phyloP scores from a whole-genome alignment of 2,888 invertebrate genomes.

The Philereme vetulata region DNA sequence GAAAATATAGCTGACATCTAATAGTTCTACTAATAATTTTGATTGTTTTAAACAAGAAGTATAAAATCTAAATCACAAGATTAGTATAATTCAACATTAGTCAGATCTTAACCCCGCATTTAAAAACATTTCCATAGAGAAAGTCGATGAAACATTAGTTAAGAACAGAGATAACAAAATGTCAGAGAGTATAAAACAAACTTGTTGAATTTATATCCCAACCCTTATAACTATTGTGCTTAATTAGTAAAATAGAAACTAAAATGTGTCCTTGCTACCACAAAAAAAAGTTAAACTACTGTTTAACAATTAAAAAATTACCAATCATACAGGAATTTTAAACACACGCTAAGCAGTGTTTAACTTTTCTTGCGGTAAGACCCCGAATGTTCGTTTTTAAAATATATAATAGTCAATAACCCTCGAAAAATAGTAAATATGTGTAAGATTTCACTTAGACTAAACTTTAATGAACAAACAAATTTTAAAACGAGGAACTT shows the following conservation, averaged over 20 bases:
- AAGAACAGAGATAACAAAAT: conserved; percentile 54
- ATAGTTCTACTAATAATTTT: conserved; percentile 79
- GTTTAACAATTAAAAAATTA: too few species aligned
- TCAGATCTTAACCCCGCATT: conserved; percentile 71
- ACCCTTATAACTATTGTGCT: conserved; percentile 78
- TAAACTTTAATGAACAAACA: conserved; percentile 57
- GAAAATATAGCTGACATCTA: conserved; percentile 84
- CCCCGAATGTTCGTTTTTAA: conserved; percentile 52
- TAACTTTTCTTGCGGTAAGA: too few species aligned
- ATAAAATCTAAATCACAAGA: conserved; percentile 84
- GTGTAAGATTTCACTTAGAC: conserved; percentile 69
- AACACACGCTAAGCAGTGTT: too few species aligned
- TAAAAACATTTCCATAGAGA: conserved; percentile 50
- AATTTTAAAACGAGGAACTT: conserved; percentile 71
- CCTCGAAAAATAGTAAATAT: conserved; percentile 80
- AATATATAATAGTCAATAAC: conserved; percentile 68
- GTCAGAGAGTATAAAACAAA: conserved; percentile 47
- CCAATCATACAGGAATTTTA: too few species aligned
- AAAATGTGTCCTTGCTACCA: conserved; percentile 49
- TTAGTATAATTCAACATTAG: conserved; percentile 68
- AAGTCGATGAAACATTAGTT: conserved; percentile 44
- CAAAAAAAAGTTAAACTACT: too few species aligned
- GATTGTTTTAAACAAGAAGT: conserved; percentile 84
- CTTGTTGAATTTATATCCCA: conserved; percentile 68
- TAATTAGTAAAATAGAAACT: conserved; percentile 63